Evolutionary conservation across 1,140 invertebrate species (phyloP).

Genomic region (Caerostris extrusa): DNA sequence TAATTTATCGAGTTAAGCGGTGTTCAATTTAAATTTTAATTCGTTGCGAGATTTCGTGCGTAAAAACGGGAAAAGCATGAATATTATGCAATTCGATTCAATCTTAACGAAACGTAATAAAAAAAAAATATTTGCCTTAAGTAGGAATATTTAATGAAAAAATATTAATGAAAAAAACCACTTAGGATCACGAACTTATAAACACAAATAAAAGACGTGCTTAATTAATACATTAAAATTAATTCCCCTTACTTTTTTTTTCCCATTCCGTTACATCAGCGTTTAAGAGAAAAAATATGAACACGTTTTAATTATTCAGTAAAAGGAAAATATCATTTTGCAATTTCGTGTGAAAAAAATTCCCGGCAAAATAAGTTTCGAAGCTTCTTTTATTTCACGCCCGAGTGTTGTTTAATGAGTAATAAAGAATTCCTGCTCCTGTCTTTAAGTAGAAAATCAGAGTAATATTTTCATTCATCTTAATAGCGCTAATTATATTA

Average conservation of each 20-base stretch:
- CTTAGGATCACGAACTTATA: conserved; percentile 24
- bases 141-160: conserved; percentile 2
- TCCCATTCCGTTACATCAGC: background rate
- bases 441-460: no score
- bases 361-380: no score
- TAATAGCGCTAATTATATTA: no score
- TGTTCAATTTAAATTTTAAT: conserved; percentile 51
- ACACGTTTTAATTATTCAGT: no score
- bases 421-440: no score
- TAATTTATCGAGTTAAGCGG: no score
- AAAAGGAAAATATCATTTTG: no score
- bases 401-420: no score
- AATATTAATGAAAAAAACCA: background rate
- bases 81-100: conserved; percentile 46
- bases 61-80: conserved; percentile 2
- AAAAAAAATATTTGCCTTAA: conserved; percentile 28
- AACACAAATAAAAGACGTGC: conserved; percentile 12
- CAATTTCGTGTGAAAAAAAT: no score
- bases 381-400: no score
- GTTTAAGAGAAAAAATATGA: background rate
- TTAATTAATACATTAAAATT: conserved; percentile 57
- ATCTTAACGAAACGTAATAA: background rate
- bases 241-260: background rate
- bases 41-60: background rate
- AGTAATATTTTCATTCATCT: no score